Base-by-base conservation (phyloP, 2,113 vertebrate genomes). In the Setophaga kirtlandii region DNA sequence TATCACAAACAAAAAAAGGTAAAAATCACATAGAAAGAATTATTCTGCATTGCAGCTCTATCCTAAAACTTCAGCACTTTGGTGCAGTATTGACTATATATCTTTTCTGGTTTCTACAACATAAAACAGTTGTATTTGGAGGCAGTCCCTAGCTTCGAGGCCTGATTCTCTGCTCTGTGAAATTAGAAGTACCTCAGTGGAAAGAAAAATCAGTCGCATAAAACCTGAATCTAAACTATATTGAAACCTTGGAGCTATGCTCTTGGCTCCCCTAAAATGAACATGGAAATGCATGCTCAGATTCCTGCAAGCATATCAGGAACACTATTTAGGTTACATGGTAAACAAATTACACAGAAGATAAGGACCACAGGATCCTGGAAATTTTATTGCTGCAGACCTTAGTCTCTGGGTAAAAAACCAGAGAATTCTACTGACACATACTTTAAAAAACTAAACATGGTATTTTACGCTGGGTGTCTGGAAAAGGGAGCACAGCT, bases 161-260 rank as follows among this genome's bases (percentile, higher is more conserved):
- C 30, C 50, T 67, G 50, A 86, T 69, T 91, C 37, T 90, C 27
- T 76, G 58, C 67, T 63, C 67, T 93, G 31, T 88, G 63, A 94
- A 92, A 90, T 77, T 46, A 77, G 55, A 35, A 90, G 31, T 77
- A 74, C 15, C 42, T 79, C 69, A 92, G 44, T 19, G 67, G 50
- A 92, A 86, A 77, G 59, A 69, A 92, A 93, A 83, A 83, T 67
- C 58, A 85, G 58, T 39, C 53, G 63, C n/a, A 69, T 73, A 84
- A 93, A 92, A 85, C 14, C 49, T 68, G 50, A 92, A 88, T n/a
- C 31, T 67, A 90, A 85, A 88, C 83, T 75, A 79, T 74, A 63
- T 58, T 73, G 46, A 80, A 90, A 76, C 31, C 44, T 63, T 49
- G 22, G 35, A 91, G 81, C 52, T 87, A 39, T 75, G 85, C 70